A percentile compares a stretch with the other conserved stretches of the same genome.
Conservation (phyloP, 2,888 invertebrate species). For the Heliconius cydno region DNA sequence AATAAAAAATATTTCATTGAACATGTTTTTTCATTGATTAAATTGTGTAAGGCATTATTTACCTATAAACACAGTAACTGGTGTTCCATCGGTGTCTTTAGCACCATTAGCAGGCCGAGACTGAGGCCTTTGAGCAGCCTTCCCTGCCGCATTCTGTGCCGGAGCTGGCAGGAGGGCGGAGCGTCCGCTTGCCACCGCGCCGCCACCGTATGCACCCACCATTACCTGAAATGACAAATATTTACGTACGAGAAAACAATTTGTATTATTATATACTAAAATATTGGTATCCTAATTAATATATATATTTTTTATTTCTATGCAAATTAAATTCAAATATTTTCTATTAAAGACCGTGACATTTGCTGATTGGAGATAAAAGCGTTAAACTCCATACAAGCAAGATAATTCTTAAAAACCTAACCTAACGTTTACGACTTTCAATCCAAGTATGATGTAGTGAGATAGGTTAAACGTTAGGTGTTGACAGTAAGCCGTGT, state of each 20-base stretch:
- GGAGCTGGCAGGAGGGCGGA: slow-evolving; percentile 61
- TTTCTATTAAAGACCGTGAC: not conserved
- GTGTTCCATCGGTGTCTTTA: slow-evolving; percentile 87
- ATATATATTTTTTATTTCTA: too few relatives aligned
- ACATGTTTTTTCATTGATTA: too few relatives aligned
- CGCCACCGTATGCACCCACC: slow-evolving; percentile 72
- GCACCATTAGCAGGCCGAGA: slow-evolving; percentile 65
- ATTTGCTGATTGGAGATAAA: not conserved
- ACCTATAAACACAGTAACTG: slow-evolving; percentile 99
- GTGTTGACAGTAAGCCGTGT: slow-evolving; percentile 40
- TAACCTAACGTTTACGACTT: slow-evolving; percentile 1
- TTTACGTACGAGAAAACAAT: not conserved
- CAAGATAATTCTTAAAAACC: not conserved
- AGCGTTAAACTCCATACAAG: not conserved
- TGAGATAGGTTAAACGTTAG: slow-evolving; percentile 36
- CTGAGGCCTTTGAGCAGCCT: slow-evolving; percentile 70
- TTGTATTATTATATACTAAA: not conserved
- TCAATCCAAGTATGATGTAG: not conserved
- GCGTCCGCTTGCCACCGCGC: slow-evolving; percentile 52
- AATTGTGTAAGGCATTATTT: slow-evolving; percentile 33
- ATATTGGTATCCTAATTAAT: too few relatives aligned
- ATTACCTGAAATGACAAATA: slow-evolving; percentile 61
- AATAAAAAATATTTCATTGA: too few relatives aligned
- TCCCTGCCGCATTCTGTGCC: slow-evolving; percentile 64
- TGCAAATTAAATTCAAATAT: too few relatives aligned